Evolutionary conservation across 2,113 vertebrate species (phyloP), one percentile per base, ranked within the genome.

Genomic region (Donacobius atricapilla): DNA sequence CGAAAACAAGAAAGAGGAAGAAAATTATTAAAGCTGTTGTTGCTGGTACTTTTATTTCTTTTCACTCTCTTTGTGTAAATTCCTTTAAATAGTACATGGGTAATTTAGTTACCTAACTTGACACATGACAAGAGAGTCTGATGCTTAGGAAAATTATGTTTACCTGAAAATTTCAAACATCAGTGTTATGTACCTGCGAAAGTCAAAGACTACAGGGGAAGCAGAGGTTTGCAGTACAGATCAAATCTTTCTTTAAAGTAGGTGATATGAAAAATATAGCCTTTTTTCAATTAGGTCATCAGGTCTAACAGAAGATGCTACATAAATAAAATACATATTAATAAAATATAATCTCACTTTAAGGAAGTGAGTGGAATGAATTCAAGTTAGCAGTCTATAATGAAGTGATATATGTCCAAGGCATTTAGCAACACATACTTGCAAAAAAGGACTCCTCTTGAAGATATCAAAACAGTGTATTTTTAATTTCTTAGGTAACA

Each of bases 401-500:
- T 63, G 5, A 83, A 66, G 30, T 8, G 33, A 56, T 56, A 9
- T 25, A 17, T 11, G 9, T 33, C 37, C 37, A 53, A 65, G 54
- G 45, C 44, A 83, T 71, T 76, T 45, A 83, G 27, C 33, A 89
- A 56, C 5, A 42, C 10, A 9, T 12, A 21, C 22, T 75, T 54
- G 11, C 47, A 88, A 60, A 94, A 61, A 47, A 53, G 4, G n/a
- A n/a, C n/a, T n/a, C n/a, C n/a, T n/a, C n/a, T n/a, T n/a, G n/a
- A 66, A 92, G 60, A 16, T 24, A 28, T n/a, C 15, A 64, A 56
- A 94, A 79, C 5, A n/a, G 14, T 44, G 23, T 63, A 28, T 54
- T 68, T 96, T 60, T 66, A 65, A 86, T 88, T 89, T 72, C 37
- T 88, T 96, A 78, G 45, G 50, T 96, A 93, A 83, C 37, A 77